phyloP scores from a whole-genome alignment of 2,888 invertebrate species.

The Automeris io region DNA sequence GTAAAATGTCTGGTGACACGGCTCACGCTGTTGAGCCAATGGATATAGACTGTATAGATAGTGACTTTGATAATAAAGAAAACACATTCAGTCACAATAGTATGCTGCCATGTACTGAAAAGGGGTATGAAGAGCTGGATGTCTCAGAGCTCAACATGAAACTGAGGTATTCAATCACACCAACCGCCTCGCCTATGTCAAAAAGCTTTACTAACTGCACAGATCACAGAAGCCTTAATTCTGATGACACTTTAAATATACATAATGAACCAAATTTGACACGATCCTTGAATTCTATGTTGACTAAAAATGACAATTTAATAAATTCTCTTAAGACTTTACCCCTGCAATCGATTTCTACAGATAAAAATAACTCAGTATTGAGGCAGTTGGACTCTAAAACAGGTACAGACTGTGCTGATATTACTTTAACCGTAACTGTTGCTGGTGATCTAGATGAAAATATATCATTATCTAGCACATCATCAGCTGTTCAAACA shows the following conservation, averaged over 20 bases:
- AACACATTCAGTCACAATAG: conserved; percentile 56
- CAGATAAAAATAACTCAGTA: conserved; percentile 36
- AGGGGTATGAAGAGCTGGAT: conserved; percentile 64
- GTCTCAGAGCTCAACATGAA: conserved; percentile 66
- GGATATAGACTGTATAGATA: conserved; percentile 54
- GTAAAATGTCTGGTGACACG: conserved; percentile 33
- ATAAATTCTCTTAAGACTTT: conserved; percentile 41
- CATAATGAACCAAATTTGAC: conserved; percentile 45
- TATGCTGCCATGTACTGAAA: conserved; percentile 55
- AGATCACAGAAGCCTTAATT: conserved; percentile 36
- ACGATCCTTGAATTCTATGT: conserved; percentile 47
- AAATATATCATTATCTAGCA: conserved; percentile 46
- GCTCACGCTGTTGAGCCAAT: conserved; percentile 59
- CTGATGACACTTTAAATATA: conserved; percentile 33
- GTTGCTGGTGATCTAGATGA: conserved; percentile 44
- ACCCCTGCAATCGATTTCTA: conserved; percentile 45
- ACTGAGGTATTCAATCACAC: conserved; percentile 62
- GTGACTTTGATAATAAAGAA: conserved; percentile 67
- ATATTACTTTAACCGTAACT: conserved; percentile 39
- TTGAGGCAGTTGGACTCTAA: conserved; percentile 35
- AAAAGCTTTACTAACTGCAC: conserved; percentile 50
- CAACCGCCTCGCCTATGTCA: conserved; percentile 60
- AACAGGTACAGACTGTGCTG: conserved; percentile 22
- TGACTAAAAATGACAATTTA: conserved; percentile 38
- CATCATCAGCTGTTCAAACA: conserved; percentile 48